These are phyloP conservation scores for Callitettix versicolor DNA, from an alignment of 1,140 invertebrate species.

Conservation along the genomic window DNA sequence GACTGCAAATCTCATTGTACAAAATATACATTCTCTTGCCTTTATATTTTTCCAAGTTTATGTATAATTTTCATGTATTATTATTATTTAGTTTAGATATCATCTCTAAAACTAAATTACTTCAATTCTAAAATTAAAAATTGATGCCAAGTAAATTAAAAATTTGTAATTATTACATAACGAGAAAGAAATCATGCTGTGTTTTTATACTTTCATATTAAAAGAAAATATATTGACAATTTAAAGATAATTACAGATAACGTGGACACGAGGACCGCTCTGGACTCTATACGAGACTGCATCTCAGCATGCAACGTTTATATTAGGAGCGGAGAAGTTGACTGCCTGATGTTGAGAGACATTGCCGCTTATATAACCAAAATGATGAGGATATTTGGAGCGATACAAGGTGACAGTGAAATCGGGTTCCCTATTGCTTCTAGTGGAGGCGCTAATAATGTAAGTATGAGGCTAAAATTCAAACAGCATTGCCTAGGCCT, in stretches of 20 bases:
- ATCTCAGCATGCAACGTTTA: conserved; percentile 77
- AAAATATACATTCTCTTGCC: too few relatives aligned
- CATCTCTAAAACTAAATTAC: too few relatives aligned
- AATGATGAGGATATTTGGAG: conserved; percentile 82
- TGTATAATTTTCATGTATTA: too few relatives aligned
- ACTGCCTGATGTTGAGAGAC: conserved; percentile 46
- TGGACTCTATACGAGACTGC: conserved; percentile 76
- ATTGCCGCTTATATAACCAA: conserved; percentile 74
- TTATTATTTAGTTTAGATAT: too few relatives aligned
- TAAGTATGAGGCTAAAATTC: conserved; percentile 32
- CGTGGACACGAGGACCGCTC: conserved; percentile 77
- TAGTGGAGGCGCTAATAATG: conserved; percentile 36
- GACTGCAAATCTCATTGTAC: too few relatives aligned
- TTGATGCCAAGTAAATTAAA: too few relatives aligned
- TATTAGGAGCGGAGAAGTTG: conserved; percentile 49
- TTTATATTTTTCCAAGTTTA: too few relatives aligned
- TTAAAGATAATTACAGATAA: conserved; percentile 63
- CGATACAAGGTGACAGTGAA: conserved; percentile 54
- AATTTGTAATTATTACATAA: too few relatives aligned
- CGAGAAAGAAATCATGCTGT: too few relatives aligned
- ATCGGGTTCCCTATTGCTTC: conserved; percentile 66
- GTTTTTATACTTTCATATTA: not conserved
- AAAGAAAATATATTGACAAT: not conserved
- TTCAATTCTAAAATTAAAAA: too few relatives aligned
- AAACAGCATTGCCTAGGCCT: not conserved